A percentile compares a stretch with the other conserved stretches of the same genome.
phyloP scores from a whole-genome alignment of 2,888 invertebrate genomes.

The Chloroclystis v-ata region DNA sequence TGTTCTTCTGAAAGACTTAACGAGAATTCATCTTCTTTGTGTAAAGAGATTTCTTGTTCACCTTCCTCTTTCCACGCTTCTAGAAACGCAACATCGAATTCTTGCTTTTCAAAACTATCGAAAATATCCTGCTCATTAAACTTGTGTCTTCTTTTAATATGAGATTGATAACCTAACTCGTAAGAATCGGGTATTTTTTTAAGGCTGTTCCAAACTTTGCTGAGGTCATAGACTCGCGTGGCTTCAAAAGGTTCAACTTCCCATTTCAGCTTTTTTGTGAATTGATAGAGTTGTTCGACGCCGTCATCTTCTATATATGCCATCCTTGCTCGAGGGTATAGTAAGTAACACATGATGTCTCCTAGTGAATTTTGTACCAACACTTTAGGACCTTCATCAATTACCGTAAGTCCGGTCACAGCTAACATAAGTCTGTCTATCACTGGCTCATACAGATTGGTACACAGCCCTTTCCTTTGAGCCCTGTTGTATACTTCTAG shows the following conservation, averaged over 20 bases:
- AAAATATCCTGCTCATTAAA: conserved; percentile 53
- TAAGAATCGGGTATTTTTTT: conserved; percentile 47
- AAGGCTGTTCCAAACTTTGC: conserved; percentile 48
- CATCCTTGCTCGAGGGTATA: conserved; percentile 54
- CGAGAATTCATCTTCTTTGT: conserved; percentile 12
- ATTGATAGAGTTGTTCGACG: conserved; percentile 46
- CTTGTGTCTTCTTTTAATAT: conserved; percentile 22
- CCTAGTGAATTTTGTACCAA: conserved; percentile 65
- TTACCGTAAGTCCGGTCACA: conserved; percentile 49
- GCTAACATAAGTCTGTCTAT: conserved; percentile 50
- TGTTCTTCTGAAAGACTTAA: not conserved
- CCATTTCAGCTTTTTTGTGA: conserved; percentile 47
- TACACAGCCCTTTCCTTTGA: conserved; percentile 47
- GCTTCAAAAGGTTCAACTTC: conserved; percentile 46
- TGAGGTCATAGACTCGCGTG: conserved; percentile 46
- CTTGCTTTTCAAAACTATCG: conserved; percentile 50
- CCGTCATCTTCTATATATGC: conserved; percentile 54
- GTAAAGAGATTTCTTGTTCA: conserved; percentile 25
- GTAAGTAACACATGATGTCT: conserved; percentile 55
- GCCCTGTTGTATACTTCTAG: conserved; percentile 50
- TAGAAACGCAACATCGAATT: conserved; percentile 52
- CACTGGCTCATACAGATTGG: conserved; percentile 51
- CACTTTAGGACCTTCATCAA: conserved; percentile 46
- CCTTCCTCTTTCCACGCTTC: conserved; percentile 50
- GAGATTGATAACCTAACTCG: conserved; percentile 33